A percentile compares a stretch with the other conserved stretches of the same genome.
phyloP scores from a whole-genome alignment of 2,888 invertebrate species.

The Nipponacmea schrenckii region DNA sequence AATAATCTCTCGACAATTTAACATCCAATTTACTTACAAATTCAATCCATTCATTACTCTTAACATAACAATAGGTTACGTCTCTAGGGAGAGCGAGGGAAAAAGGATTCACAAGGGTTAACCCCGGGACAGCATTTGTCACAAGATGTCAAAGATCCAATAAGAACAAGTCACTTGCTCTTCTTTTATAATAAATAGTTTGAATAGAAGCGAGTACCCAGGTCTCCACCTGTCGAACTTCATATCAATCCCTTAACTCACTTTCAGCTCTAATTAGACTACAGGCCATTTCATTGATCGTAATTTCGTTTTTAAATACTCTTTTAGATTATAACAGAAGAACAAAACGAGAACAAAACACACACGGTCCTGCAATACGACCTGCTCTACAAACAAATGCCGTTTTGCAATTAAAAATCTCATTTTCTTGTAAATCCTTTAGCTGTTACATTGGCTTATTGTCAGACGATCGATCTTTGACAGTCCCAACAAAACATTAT shows the following conservation, averaged over 20 bases:
- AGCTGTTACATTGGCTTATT: constrained; percentile 7
- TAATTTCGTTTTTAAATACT: too few species aligned
- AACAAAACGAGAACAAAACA: too few species aligned
- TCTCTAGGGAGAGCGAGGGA: neutral
- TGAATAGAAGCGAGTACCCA: neutral
- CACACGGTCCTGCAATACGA: neutral
- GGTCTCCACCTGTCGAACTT: neutral
- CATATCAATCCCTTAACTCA: neutral
- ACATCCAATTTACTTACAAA: neutral
- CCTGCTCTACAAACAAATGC: constrained; percentile 13
- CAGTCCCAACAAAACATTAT: neutral
- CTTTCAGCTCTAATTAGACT: neutral
- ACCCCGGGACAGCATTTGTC: neutral
- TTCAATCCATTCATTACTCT: neutral
- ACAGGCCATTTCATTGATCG: neutral
- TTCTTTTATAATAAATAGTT: neutral
- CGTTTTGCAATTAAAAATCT: constrained; percentile 20
- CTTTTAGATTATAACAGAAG: too few species aligned
- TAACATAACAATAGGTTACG: too few species aligned
- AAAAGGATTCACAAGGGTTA: neutral
- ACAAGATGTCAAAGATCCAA: neutral
- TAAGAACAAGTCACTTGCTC: neutral
- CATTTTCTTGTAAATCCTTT: constrained; percentile 17
- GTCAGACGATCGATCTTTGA: constrained; percentile 8
- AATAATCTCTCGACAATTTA: neutral